Percentiles rank a stretch among this genome's conserved stretches.
These are phyloP conservation scores for Epicauta chinensis DNA, from an alignment of 1,140 invertebrate genomes.

Conservation along the genomic window DNA sequence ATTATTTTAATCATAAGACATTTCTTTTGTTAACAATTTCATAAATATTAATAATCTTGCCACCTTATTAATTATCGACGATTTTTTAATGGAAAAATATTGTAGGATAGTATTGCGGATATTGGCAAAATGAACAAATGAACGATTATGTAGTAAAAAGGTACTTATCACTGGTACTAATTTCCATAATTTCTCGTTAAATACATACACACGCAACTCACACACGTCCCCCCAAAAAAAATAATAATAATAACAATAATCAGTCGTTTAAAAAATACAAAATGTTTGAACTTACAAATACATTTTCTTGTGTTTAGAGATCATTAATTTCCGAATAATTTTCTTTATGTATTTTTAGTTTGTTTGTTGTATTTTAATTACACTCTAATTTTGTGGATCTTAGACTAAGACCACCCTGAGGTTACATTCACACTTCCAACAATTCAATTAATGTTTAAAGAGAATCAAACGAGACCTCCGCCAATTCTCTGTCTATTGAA, in stretches of 20 bases:
- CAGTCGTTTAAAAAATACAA: constrained; percentile 7
- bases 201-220: no score
- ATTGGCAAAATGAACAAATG: no score
- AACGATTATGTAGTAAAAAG: no score
- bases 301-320: constrained; percentile 1
- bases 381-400: not conserved
- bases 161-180: no score
- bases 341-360: not conserved
- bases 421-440: constrained; percentile 21
- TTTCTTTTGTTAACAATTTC: constrained; percentile 13
- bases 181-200: no score
- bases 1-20: constrained; percentile 16
- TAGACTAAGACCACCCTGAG: constrained; percentile 9
- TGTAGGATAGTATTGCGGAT: not conserved
- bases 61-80: not conserved
- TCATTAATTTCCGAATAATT: constrained; percentile 5
- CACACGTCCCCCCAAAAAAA: not conserved
- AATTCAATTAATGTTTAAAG: constrained; percentile 2
- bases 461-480: no score
- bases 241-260: constrained; percentile 20
- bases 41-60: not conserved
- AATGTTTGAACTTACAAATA: constrained; percentile 1
- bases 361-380: not conserved
- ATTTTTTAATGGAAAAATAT: constrained; percentile 7
- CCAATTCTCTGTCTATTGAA: no score